Conservation (phyloP, 2,797 vertebrate genomes). For the Carapus acus region DNA sequence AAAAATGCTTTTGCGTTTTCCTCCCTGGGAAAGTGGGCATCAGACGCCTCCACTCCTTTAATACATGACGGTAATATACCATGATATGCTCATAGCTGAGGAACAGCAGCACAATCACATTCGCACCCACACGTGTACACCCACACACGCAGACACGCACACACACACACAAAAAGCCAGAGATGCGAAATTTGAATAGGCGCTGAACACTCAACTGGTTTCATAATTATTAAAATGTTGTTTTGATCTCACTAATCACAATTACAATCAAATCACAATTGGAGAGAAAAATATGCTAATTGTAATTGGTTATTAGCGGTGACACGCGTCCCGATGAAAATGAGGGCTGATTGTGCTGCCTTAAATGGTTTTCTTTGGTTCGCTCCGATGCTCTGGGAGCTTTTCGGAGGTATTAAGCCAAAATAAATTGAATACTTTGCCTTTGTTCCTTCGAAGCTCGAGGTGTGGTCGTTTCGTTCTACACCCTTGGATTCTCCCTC, state of each 20-base stretch:
- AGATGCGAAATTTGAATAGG: background rate
- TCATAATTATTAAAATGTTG: background rate
- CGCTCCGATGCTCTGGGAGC: background rate
- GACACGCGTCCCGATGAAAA: background rate
- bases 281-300: background rate
- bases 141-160: too few relatives aligned
- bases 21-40: slow-evolving; percentile 11
- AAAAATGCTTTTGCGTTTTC: slow-evolving; percentile 34
- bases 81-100: too few relatives aligned
- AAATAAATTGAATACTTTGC: too few relatives aligned
- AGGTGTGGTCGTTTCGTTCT: too few relatives aligned
- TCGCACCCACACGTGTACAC: background rate
- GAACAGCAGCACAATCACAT: background rate
- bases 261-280: background rate
- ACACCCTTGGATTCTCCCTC: too few relatives aligned
- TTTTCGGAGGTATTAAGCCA: background rate
- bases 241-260: background rate
- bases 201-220: background rate
- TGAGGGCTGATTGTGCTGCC: background rate
- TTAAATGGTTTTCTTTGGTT: background rate
- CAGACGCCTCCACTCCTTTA: slow-evolving; percentile 16
- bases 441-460: too few relatives aligned
- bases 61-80: too few relatives aligned
- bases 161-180: too few relatives aligned
- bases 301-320: background rate